These are phyloP conservation scores for Brachyhypopomus occidentalis DNA, from an alignment of 2,113 vertebrate genomes.

Conservation along the genomic window DNA sequence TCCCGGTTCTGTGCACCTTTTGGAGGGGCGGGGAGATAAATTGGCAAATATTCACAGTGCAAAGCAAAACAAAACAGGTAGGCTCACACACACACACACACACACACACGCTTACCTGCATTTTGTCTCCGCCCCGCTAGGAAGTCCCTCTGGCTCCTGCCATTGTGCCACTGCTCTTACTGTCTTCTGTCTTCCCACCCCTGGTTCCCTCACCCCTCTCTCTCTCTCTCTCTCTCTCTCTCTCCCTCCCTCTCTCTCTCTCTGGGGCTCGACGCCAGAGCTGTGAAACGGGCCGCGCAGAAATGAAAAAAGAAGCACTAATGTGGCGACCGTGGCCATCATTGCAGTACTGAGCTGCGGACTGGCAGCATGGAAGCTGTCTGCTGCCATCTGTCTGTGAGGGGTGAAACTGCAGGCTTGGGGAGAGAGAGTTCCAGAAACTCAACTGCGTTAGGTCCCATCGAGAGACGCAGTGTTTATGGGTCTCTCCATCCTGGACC, in stretches of 20 bases:
- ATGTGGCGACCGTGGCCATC: conserved; percentile 55
- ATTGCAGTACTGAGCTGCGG: conserved; percentile 37
- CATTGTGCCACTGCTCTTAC: not conserved
- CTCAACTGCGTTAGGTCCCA: not conserved
- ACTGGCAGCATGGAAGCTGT: conserved; percentile 70
- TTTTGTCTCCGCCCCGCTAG: conserved; percentile 1
- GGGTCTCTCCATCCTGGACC: no score
- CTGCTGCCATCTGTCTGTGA: conserved; percentile 91
- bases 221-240: conserved; percentile 7
- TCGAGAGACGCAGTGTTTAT: no score
- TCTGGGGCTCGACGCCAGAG: not conserved
- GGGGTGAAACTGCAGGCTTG: conserved; percentile 23
- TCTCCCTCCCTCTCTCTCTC: conserved; percentile 26
- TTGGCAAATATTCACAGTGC: no score
- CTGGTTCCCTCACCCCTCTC: not conserved
- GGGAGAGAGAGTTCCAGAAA: not conserved
- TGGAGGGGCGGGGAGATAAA: no score
- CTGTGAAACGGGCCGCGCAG: conserved; percentile 51
- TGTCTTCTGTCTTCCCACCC: not conserved
- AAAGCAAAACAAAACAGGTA: no score
- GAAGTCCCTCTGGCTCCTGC: not conserved
- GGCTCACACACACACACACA: not conserved
- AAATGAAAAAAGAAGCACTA: conserved; percentile 60
- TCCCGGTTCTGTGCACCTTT: no score
- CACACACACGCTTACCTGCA: conserved; percentile 17